Percentiles rank a stretch among this genome's conserved stretches.
Evolutionary conservation across 2,888 invertebrate genomes (phyloP).

Genomic region (Amblyjoppa fuscipennis): DNA sequence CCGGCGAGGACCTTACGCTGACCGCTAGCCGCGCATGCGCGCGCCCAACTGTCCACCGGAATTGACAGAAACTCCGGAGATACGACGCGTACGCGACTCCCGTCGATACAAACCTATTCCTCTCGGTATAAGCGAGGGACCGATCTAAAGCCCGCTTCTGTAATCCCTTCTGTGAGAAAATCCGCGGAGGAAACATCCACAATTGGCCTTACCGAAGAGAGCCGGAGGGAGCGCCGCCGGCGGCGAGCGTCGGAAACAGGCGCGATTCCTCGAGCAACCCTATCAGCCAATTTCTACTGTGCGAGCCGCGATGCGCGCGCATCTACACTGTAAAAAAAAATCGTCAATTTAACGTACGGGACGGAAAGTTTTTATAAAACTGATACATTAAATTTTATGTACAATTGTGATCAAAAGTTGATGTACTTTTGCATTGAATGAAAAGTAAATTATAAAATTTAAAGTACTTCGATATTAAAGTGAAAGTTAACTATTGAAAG

Average conservation of each 20-base stretch:
- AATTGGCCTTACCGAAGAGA: slow-evolving; percentile 45
- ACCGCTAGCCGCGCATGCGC: slow-evolving; percentile 56
- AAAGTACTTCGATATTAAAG: too few relatives aligned
- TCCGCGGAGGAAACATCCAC: slow-evolving; percentile 41
- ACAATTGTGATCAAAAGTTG: too few relatives aligned
- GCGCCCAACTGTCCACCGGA: slow-evolving; percentile 38
- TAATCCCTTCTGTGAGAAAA: slow-evolving; percentile 61
- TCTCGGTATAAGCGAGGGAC: slow-evolving; percentile 24
- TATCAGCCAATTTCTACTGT: slow-evolving; percentile 8
- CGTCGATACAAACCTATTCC: slow-evolving; percentile 23
- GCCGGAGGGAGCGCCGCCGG: background rate
- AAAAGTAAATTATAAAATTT: too few relatives aligned
- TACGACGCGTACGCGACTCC: slow-evolving; percentile 66
- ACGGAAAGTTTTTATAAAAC: too few relatives aligned
- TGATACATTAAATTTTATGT: too few relatives aligned
- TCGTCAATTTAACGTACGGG: too few relatives aligned
- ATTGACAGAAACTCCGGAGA: slow-evolving; percentile 73
- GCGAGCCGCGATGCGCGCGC: background rate
- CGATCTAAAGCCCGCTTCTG: slow-evolving; percentile 40
- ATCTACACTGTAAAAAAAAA: background rate
- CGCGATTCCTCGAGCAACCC: slow-evolving; percentile 3
- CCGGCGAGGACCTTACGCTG: slow-evolving; percentile 58
- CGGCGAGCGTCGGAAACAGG: slow-evolving; percentile 43
- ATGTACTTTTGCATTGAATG: too few relatives aligned
- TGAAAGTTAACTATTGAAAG: too few relatives aligned